Percentiles rank a stretch among this genome's conserved stretches.
phyloP scores from a whole-genome alignment of 2,888 invertebrate genomes.

The Rhagophthalmus giganteus region DNA sequence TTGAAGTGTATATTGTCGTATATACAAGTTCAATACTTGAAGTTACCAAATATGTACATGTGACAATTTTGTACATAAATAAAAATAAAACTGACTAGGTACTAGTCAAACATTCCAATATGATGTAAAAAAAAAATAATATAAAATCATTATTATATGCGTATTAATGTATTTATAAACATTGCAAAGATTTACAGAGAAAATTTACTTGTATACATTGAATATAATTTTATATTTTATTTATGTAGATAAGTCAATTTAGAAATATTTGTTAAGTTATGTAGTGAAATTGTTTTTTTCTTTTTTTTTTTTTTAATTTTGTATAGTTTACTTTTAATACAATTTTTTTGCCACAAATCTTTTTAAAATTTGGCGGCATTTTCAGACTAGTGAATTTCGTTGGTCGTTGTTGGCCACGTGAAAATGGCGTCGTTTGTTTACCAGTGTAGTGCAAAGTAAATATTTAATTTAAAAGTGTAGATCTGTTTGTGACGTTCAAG shows the following conservation, averaged over 20 bases:
- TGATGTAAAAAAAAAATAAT: conserved; percentile 46
- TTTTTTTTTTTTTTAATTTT: conserved; percentile 52
- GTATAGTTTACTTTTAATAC: conserved; percentile 55
- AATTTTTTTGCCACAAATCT: conserved; percentile 48
- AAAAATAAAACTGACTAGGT: conserved; percentile 52
- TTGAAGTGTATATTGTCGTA: conserved; percentile 36
- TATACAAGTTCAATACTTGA: conserved; percentile 50
- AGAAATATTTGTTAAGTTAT: conserved; percentile 50
- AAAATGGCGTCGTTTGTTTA: conserved; percentile 9
- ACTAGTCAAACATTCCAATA: conserved; percentile 52
- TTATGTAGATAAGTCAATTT: conserved; percentile 45
- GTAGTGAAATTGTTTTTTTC: conserved; percentile 49
- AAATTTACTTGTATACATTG: conserved; percentile 46
- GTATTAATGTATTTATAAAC: conserved; percentile 48
- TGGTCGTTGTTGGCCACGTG: conserved; percentile 17
- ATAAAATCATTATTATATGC: conserved; percentile 43
- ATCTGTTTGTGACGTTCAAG: conserved; percentile 8
- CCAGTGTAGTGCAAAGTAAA: conserved; percentile 19
- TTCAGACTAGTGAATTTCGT: too few species aligned
- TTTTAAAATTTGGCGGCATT: conserved; percentile 21
- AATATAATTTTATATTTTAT: conserved; percentile 47
- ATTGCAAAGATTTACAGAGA: conserved; percentile 39
- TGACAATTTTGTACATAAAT: conserved; percentile 50
- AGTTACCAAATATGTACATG: conserved; percentile 58
- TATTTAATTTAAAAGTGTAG: conserved; percentile 23